Conservation (phyloP, 2,797 vertebrate species). For the Anguilla megastoma region DNA sequence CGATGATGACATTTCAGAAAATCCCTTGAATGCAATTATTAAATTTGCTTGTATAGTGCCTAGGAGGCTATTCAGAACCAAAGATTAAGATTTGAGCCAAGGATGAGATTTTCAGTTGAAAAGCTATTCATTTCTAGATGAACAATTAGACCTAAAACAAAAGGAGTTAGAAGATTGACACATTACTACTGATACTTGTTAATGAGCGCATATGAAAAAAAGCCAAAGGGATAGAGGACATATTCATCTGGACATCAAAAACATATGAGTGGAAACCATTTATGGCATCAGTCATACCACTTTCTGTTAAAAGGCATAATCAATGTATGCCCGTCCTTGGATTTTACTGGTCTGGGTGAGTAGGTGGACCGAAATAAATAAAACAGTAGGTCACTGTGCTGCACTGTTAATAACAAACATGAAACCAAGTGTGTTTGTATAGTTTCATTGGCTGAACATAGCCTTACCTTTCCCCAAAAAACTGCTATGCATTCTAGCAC, state of each 20-base stretch:
- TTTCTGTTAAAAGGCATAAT: not conserved
- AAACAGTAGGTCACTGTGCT: not conserved
- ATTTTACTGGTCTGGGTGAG: not conserved
- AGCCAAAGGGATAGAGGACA: not conserved
- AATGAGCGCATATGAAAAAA: not conserved
- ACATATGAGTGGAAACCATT: not conserved
- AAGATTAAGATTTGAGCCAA: not conserved
- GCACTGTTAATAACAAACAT: not conserved
- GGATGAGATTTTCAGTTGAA: conserved; percentile 1
- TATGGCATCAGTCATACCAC: not conserved
- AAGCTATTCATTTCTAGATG: not conserved
- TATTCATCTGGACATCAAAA: not conserved
- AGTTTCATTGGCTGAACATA: not conserved
- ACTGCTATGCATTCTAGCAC: not conserved
- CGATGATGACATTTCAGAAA: not conserved
- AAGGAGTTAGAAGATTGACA: not conserved
- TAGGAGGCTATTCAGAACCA: not conserved
- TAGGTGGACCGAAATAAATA: not conserved
- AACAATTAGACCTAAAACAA: not conserved
- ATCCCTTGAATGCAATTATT: not conserved
- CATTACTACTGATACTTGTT: not conserved
- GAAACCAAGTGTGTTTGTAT: not conserved
- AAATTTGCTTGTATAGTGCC: not conserved
- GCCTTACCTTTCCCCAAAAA: not conserved
- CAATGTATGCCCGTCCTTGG: not conserved